Base-by-base conservation (phyloP, 2,797 vertebrate species). In the Oophaga sylvatica region DNA sequence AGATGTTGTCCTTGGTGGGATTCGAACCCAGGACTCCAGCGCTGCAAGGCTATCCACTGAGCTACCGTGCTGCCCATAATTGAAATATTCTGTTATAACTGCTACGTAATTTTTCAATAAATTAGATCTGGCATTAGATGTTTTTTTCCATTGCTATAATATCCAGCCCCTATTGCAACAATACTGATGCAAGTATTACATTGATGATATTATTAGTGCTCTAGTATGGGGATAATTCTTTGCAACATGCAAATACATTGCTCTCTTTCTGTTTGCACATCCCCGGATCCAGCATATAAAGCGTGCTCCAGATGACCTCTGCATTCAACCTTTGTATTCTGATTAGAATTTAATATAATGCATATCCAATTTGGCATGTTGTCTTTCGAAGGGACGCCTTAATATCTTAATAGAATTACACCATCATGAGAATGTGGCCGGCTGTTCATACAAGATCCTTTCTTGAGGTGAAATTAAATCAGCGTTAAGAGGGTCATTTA, bases 371-470 rank as follows among this genome's bases (percentile, higher is more conserved):
- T 82, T 91, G 86, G 80, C 90, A 2, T 12, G 57, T 81, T 70
- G 90, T 90, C 90, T 79, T 73, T 81, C 60, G 15, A 10, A 35
- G 11, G 86, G 87, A 89, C 59, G 87, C 5, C 80, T 1, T 78
- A 70, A 88, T 73, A 17, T 29, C 89, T 17, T 87, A 89, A 89
- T 26, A 57, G 91, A 86, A 89, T 75, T 89, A 81, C 65, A 80
- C 90, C 89, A 78, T 68, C 83, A 68, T 13, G 57, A 1, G 41
- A 68, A 81, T 65, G 80, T 29, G 22, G 84, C 86, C 91, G 90
- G 89, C 91, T 90, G 91, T 88, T 90, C 91, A 86, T 87, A 92
- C 82, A 87, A 91, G 92, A 91, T 90, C 86, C 77, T n/a, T 85
- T 60, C 53, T 79, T 78, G 59, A 1, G 0, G 15, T 56, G 1